Base-by-base conservation (phyloP, 2,113 vertebrate genomes). In the Phylloscopus trochilus region DNA sequence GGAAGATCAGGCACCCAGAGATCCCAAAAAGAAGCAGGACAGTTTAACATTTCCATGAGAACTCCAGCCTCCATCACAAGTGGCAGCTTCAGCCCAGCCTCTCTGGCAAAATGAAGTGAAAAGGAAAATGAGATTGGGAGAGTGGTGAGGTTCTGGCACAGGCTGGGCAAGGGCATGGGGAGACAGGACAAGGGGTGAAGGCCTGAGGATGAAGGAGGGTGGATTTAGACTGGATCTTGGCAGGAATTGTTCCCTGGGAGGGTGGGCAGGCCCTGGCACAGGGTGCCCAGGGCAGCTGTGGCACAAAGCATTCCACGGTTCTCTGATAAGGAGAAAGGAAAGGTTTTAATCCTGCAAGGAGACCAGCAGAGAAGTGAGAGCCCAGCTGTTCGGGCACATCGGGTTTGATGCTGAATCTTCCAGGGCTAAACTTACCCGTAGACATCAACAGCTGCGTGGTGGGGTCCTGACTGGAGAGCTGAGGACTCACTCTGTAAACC, bases 231-330 rank as follows among this genome's bases (percentile, higher is more conserved):
- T 3, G 26, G 35, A 51, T 26, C 10, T 7, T 43, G 44, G 35
- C 6, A 51, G 31, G 26, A 43, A 67, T 67, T 35, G 0, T 21
- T 31, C 31, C 13, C 1, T 49, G 14, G 0, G 1, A 55, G 24
- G 24, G 12, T 59, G 58, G 15, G 15, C 22, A 59, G 23, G 24
- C 20, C 23, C 62, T 60, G 62, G 46, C 62, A 46, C 69, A 82
- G 69, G 23, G 58, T 60, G n/a, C 62, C 20, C 62, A 76, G 78
- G 5, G 14, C 0, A 68, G 78, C n/a, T 89, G 62, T 1, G 87
- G 70, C 15, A 39, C 41, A 35, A 62, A 76, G 8, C 10, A 16
- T 13, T 62, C 26, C 12, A 10, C 16, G 47, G 23, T 11, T 63
- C 79, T 55, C 22, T 33, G 31, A 20, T 31, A 49, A 70, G 44